Percentiles rank a stretch among this genome's conserved stretches.
phyloP scores from a whole-genome alignment of 2,113 vertebrate genomes.

The Pollachius pollachius region DNA sequence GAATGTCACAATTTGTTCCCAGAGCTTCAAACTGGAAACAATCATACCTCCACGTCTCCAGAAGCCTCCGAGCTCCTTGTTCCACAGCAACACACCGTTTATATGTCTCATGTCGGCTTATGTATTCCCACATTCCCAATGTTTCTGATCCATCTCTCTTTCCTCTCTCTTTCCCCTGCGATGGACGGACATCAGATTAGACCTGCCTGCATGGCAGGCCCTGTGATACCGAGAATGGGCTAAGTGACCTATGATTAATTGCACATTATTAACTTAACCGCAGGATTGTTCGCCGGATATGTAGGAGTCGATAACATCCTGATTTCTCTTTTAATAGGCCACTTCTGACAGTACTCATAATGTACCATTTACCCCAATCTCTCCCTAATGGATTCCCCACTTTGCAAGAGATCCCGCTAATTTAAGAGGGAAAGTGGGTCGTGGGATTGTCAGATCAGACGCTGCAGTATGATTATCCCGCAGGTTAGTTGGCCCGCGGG shows the following conservation, averaged over 20 bases:
- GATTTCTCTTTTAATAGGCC: constrained; percentile 71
- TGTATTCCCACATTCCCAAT: too few species aligned
- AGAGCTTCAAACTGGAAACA: too few species aligned
- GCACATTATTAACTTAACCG: constrained; percentile 70
- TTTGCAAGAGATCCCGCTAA: constrained; percentile 58
- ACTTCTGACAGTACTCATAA: constrained; percentile 71
- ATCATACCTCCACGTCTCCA: too few species aligned
- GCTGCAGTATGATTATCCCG: constrained; percentile 35
- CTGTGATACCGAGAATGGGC: constrained; percentile 39
- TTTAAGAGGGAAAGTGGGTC: constrained; percentile 49
- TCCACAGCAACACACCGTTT: too few species aligned
- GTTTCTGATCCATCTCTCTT: constrained; percentile 10
- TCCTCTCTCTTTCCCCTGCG: background rate
- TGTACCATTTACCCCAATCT: constrained; percentile 66
- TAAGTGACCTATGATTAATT: constrained; percentile 76
- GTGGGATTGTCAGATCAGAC: constrained; percentile 25
- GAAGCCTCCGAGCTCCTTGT: too few species aligned
- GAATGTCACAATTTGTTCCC: too few species aligned
- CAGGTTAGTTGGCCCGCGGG: constrained; percentile 37
- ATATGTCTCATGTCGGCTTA: too few species aligned
- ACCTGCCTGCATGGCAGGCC: constrained; percentile 25
- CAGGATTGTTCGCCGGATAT: constrained; percentile 68
- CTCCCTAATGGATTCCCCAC: constrained; percentile 61
- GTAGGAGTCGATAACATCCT: constrained; percentile 61
- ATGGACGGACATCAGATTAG: background rate